phyloP scores from a whole-genome alignment of 2,113 vertebrate species.

The Pseudopipra pipra region DNA sequence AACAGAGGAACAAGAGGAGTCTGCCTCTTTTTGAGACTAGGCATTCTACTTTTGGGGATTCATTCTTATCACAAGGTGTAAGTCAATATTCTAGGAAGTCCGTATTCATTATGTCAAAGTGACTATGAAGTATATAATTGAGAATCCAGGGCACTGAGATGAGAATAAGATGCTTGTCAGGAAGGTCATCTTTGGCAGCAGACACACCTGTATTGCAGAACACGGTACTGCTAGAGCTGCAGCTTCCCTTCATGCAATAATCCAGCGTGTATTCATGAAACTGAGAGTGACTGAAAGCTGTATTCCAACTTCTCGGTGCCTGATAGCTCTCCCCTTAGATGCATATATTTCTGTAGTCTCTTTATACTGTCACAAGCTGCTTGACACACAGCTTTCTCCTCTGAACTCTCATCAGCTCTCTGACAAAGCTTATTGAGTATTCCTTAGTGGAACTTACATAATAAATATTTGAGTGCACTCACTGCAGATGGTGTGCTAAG shows the following conservation, averaged over 20 bases:
- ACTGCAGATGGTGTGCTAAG: slow-evolving; percentile 19
- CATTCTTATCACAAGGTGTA: neutral
- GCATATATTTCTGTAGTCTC: slow-evolving; percentile 23
- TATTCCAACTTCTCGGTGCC: neutral
- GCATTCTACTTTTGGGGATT: neutral
- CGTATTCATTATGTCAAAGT: neutral
- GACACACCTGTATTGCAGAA: neutral
- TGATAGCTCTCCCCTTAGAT: slow-evolving; percentile 26
- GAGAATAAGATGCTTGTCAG: neutral
- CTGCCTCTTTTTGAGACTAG: neutral
- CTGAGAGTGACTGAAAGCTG: neutral
- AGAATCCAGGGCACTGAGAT: neutral
- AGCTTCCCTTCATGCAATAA: slow-evolving; percentile 7
- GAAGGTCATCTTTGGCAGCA: neutral
- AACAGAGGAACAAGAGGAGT: neutral
- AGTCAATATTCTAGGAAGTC: neutral
- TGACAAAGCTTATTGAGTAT: slow-evolving; percentile 36
- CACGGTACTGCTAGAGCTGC: neutral
- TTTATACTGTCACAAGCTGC: slow-evolving; percentile 31
- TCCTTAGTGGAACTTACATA: slow-evolving; percentile 2
- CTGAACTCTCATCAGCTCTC: slow-evolving; percentile 14
- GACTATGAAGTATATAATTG: neutral
- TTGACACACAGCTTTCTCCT: slow-evolving; percentile 18
- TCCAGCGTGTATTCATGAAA: neutral
- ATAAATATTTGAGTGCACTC: slow-evolving; percentile 25